A percentile compares a stretch with the other conserved stretches of the same genome.
phyloP scores from a whole-genome alignment of 2,888 invertebrate species.

The Muschampia plurimacula region DNA sequence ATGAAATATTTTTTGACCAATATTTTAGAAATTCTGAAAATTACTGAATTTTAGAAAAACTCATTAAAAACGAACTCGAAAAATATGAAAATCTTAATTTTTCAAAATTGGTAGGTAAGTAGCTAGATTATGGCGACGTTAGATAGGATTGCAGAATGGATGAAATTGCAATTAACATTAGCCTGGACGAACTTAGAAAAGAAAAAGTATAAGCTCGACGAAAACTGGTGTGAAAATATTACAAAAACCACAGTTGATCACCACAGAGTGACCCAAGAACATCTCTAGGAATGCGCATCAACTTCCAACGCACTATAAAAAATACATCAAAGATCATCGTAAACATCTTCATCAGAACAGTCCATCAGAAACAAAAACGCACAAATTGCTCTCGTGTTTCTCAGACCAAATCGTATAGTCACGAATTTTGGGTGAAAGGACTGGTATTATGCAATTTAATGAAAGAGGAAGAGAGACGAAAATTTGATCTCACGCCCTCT shows the following conservation, averaged over 20 bases:
- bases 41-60: too few species aligned
- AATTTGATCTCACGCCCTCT: conserved; percentile 27
- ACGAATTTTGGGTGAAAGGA: conserved; percentile 61
- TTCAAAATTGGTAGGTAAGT: too few species aligned
- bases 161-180: not conserved
- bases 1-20: too few species aligned
- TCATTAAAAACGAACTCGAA: too few species aligned
- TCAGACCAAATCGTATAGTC: conserved; percentile 70
- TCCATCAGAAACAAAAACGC: conserved; percentile 37
- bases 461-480: conserved; percentile 21
- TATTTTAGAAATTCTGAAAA: too few species aligned
- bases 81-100: too few species aligned
- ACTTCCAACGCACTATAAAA: conserved; percentile 25
- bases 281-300: conserved; percentile 32
- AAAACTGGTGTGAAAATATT: not conserved
- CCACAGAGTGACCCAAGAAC: not conserved
- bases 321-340: conserved; percentile 29
- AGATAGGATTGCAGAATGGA: not conserved
- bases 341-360: conserved; percentile 31
- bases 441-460: not conserved
- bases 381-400: conserved; percentile 53
- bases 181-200: not conserved
- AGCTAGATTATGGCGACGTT: not conserved
- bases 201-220: not conserved
- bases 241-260: conserved; percentile 14